These are phyloP conservation scores for Anoplius nigerrimus DNA, from an alignment of 2,888 invertebrate species.

Conservation along the genomic window DNA sequence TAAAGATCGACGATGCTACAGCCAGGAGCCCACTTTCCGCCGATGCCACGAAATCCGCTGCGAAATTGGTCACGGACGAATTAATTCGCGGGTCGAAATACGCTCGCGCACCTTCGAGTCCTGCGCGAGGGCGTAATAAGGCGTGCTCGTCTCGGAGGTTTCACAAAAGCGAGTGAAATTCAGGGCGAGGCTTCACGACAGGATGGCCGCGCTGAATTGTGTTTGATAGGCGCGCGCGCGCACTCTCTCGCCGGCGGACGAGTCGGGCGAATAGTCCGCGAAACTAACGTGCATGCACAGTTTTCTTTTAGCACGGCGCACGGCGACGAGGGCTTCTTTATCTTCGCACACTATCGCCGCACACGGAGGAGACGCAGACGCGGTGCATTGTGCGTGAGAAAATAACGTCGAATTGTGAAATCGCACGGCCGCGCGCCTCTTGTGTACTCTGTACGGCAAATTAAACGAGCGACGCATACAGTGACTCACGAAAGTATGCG, in stretches of 20 bases:
- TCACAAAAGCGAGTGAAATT: constrained; percentile 39
- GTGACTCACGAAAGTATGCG: too few relatives aligned
- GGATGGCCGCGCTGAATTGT: constrained; percentile 23
- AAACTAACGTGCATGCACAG: not conserved
- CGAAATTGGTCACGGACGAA: too few relatives aligned
- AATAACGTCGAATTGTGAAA: constrained; percentile 46
- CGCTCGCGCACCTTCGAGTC: too few relatives aligned
- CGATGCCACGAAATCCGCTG: too few relatives aligned
- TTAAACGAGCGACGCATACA: too few relatives aligned
- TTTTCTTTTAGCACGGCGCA: constrained; percentile 5
- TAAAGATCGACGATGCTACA: too few relatives aligned
- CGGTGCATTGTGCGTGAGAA: constrained; percentile 35
- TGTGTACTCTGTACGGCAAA: not conserved
- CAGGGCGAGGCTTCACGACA: constrained; percentile 37
- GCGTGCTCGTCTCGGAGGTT: constrained; percentile 15
- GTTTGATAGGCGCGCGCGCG: not conserved
- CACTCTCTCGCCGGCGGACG: not conserved
- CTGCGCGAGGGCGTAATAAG: too few relatives aligned
- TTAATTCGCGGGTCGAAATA: too few relatives aligned
- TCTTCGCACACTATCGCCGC: constrained; percentile 15
- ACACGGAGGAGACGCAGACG: constrained; percentile 1
- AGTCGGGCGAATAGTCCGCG: too few relatives aligned
- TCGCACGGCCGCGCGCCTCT: constrained; percentile 7
- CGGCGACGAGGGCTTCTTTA: constrained; percentile 23
- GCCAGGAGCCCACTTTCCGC: too few relatives aligned